Evolutionary conservation across 2,888 invertebrate species (phyloP), one percentile per base, ranked within the genome.

Genomic region (Notodonta dromedarius): DNA sequence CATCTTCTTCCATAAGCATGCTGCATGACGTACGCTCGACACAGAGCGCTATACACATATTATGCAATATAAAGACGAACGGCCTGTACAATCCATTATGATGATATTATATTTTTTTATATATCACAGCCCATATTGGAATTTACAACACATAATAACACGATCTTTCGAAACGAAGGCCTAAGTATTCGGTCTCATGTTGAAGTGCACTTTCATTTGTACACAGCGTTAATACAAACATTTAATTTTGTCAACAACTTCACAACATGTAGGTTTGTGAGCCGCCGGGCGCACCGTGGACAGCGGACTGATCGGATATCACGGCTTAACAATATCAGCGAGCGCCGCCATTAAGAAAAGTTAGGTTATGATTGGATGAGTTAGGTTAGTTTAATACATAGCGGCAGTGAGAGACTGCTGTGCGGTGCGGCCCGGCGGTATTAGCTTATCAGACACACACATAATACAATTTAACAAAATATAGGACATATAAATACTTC

Each of bases 121-220:
- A 94, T 95, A 95, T 96, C 96, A 96, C 96, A 96, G 96, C 96
- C 96, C 96, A 95, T 95, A 80, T 96, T 96, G 96, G 96, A 96
- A 96, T 96, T 95, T 95, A 93, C 89, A 92, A 93, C 91, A 91
- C 87, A 91, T 91, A 89, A 89, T 88, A 91, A 89, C 86, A 88
- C 84, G 86, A 85, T 89, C 87, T 90, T 90, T 88, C 76, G 87
- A 84, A 91, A 89, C 85, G 85, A 90, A 90, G 90, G 88, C 89
- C 85, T 89, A 88, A 86, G 83, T 88, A 84, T 83, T 82, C 85
- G 84, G 86, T 87, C 83, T 83, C 80, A 84, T 83, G 84, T 83
- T 87, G 91, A 93, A 93, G 93, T 93, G 93, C 93, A 93, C 93
- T 93, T 93, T 87, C 77, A 89, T 93, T 93, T 93, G 93, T 93